Conservation (phyloP, 2,888 invertebrate genomes). For the Euplagia quadripunctaria region DNA sequence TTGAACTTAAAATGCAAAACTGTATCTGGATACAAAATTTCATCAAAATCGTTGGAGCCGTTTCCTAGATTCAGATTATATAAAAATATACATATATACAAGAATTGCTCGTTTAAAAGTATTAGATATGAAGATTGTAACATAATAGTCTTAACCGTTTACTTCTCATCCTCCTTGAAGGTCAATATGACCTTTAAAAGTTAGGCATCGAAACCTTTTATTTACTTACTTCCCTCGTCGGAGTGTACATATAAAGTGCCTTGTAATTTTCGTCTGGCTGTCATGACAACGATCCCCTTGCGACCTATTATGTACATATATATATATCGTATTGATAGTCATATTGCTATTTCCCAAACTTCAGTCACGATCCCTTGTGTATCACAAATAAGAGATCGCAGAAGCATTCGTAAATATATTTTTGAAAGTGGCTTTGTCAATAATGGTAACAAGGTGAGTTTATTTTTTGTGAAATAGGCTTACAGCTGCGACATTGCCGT, state of each 20-base stretch:
- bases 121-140: background rate
- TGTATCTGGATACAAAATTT: no score
- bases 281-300: constrained; percentile 3
- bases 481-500: background rate
- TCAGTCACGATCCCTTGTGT: background rate
- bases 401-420: background rate
- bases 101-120: no score
- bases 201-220: background rate
- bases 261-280: constrained; percentile 2
- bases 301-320: background rate
- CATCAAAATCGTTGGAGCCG: no score
- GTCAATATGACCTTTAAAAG: background rate
- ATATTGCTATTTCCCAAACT: constrained; percentile 1
- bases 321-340: constrained; percentile 7
- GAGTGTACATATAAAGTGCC: background rate
- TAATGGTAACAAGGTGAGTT: background rate
- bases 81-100: no score
- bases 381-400: background rate
- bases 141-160: background rate
- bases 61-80: no score
- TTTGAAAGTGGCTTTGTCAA: background rate
- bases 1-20: no score
- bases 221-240: background rate
- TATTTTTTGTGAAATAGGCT: background rate
- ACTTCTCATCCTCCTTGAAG: background rate